Evolutionary conservation across 2,113 vertebrate species (phyloP), one percentile per base, ranked within the genome.

Genomic region (Bettongia penicillata): DNA sequence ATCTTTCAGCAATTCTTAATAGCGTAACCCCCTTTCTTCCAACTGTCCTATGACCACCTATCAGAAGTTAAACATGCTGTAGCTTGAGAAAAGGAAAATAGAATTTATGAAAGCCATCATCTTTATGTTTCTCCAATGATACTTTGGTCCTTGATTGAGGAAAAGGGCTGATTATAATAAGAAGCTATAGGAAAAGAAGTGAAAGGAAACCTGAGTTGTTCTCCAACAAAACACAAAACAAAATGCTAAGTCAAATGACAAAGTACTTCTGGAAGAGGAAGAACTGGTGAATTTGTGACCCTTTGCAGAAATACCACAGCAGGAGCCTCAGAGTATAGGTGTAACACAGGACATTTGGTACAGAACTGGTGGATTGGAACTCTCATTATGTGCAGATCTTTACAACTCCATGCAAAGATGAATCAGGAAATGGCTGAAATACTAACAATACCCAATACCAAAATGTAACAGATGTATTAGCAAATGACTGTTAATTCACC

Each of bases 231-330:
- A 99, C 99, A 0, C 99, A 99, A 91, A 98, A 98, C 95, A 99
- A 99, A 51, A 98, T 99, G 91, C 98, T 99, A 53, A 99, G 99
- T 98, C 99, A 99, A 98, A 99, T 99, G 99, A 99, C 99, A 1
- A 99, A 99, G 0, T 98, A 99, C 1, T 99, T 99, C 98, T 99
- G 99, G 99, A 99, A 99, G 96, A 99, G 99, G 96, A 99, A 99
- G 90, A 99, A 99, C 97, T 99, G 99, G 99, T 99, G 99, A 3
- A 49, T 97, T 0, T 96, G 99, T 14, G 99, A 99, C 95, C 99
- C 99, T 43, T 99, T 99, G 97, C 98, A 99, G 97, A 99, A 99
- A 91, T 99, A 99, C 31, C 99, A 99, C 0, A 97, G 99, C 57
- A 99, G 99, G 0, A 99, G 99, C 94, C 98, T 99, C 8, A 98